phyloP scores from a whole-genome alignment of 2,888 invertebrate genomes.

The Augochlorella aurata region DNA sequence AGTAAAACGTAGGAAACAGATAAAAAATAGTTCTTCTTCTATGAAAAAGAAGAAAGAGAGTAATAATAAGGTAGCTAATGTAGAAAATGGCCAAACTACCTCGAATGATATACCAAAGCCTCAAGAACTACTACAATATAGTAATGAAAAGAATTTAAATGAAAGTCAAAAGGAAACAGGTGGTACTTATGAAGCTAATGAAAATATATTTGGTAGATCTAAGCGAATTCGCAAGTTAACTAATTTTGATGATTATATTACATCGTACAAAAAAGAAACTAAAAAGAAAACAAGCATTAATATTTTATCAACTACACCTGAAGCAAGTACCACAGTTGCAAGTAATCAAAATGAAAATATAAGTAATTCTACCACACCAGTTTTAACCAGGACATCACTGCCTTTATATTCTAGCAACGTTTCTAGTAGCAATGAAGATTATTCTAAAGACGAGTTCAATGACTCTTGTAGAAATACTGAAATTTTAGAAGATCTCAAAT shows the following conservation, averaged over 20 bases:
- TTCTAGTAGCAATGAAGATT: constrained; percentile 10
- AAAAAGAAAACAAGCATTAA: background rate
- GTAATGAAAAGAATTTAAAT: background rate
- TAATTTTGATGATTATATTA: constrained; percentile 38
- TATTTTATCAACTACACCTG: background rate
- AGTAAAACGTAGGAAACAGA: background rate
- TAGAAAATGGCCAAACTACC: constrained; percentile 30
- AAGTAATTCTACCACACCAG: constrained; percentile 34
- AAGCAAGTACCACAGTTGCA: background rate
- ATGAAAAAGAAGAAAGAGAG: background rate
- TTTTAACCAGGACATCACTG: constrained; percentile 45
- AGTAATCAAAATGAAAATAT: background rate
- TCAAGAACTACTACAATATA: constrained; percentile 4
- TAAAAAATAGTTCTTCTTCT: constrained; percentile 8
- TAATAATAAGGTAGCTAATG: constrained; percentile 2
- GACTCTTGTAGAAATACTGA: background rate
- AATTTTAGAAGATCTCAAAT: background rate
- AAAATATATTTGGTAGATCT: constrained; percentile 30
- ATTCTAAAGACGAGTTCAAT: constrained; percentile 6
- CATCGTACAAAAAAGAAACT: background rate
- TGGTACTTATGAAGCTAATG: constrained; percentile 10
- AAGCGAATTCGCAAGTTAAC: constrained; percentile 43
- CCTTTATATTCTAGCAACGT: constrained; percentile 23
- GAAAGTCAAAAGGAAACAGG: background rate
- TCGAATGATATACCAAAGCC: constrained; percentile 32